phyloP scores from a whole-genome alignment of 2,888 invertebrate species.

The Stratiomys singularior region DNA sequence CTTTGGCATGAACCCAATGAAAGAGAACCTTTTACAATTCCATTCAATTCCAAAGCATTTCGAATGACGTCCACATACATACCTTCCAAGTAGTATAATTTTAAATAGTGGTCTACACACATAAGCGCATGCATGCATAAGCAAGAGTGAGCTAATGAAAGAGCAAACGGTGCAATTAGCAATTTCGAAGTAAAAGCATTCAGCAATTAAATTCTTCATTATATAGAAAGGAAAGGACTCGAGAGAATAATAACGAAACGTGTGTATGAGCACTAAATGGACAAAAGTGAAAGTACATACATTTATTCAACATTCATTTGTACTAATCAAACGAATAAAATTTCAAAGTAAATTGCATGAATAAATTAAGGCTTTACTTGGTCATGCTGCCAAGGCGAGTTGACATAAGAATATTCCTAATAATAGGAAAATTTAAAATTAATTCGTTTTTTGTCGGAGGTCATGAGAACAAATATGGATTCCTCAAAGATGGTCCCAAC shows the following conservation, averaged over 20 bases:
- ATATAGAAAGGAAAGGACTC: background rate
- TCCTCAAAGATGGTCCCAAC: no score
- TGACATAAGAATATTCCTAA: no score
- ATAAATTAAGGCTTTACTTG: no score
- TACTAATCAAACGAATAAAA: no score
- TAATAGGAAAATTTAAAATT: no score
- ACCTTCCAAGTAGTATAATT: background rate
- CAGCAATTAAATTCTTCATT: slow-evolving; percentile 33
- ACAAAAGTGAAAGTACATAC: no score
- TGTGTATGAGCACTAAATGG: no score
- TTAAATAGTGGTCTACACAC: background rate
- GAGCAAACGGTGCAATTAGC: slow-evolving; percentile 17
- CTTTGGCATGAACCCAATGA: slow-evolving; percentile 12
- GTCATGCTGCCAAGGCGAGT: no score
- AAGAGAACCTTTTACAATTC: slow-evolving; percentile 10
- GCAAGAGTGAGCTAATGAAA: background rate
- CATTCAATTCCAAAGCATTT: background rate
- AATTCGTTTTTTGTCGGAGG: no score
- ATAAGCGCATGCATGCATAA: background rate
- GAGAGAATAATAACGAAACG: slow-evolving; percentile 3
- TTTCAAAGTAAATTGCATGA: no score
- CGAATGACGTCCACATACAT: background rate
- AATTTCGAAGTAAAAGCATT: slow-evolving; percentile 37
- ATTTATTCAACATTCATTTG: no score
- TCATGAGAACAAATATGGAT: no score